A percentile compares a stretch with the other conserved stretches of the same genome.
Conservation (phyloP, 2,888 invertebrate species). For the Tipula confusa region DNA sequence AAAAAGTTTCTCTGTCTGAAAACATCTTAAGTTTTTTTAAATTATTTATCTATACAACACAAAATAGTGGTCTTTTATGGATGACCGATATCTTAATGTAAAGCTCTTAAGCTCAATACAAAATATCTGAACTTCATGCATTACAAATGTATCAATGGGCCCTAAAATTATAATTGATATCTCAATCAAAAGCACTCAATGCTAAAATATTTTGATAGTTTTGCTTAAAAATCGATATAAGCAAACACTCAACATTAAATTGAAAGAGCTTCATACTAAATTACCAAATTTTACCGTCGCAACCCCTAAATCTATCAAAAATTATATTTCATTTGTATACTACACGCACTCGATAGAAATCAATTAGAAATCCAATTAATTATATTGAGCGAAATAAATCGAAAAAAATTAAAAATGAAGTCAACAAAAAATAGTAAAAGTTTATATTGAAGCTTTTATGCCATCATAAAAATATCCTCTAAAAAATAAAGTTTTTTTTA, state of each 20-base stretch:
- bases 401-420: background rate
- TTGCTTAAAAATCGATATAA: no score
- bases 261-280: background rate
- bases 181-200: no score
- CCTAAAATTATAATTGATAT: no score
- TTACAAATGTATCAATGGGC: no score
- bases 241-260: background rate
- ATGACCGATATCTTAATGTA: no score
- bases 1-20: no score
- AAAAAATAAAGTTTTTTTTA: background rate
- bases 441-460: background rate
- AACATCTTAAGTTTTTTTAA: no score
- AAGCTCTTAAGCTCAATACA: no score
- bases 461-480: background rate
- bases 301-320: background rate
- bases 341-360: background rate
- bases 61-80: no score
- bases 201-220: no score
- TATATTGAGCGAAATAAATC: slow-evolving; percentile 12
- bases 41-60: no score
- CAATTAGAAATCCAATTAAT: slow-evolving; percentile 20
- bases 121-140: no score
- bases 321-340: background rate
- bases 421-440: background rate
- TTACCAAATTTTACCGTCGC: background rate